These are phyloP conservation scores for Prinia subflava DNA, from an alignment of 2,113 vertebrate species.

Conservation along the genomic window DNA sequence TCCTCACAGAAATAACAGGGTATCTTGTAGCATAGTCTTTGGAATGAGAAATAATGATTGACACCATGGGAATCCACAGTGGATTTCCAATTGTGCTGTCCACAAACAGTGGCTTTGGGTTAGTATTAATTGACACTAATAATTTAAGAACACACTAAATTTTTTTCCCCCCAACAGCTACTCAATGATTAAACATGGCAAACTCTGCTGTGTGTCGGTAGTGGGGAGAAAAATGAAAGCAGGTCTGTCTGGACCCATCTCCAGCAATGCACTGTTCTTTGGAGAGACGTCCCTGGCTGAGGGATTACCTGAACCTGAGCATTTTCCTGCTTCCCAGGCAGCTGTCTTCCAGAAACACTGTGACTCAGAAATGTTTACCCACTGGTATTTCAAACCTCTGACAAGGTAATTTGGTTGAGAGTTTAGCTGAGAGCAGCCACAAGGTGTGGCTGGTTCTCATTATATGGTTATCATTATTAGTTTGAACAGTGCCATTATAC, in stretches of 20 bases:
- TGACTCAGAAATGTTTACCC: conserved; percentile 7
- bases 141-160: neutral
- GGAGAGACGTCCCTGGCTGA: neutral
- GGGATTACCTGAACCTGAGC: accelerated
- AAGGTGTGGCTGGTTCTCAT: neutral
- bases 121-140: neutral
- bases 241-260: neutral
- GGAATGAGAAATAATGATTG: neutral
- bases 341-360: neutral
- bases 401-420: neutral
- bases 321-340: neutral
- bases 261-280: neutral
- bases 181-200: neutral
- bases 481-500: neutral
- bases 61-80: neutral
- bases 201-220: neutral
- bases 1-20: neutral
- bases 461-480: neutral
- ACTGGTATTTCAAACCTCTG: neutral
- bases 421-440: neutral
- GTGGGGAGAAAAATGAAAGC: accelerated
- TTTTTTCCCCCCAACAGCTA: neutral
- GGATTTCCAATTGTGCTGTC: neutral
- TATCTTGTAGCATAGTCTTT: neutral
- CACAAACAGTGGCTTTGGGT: neutral